A percentile compares a stretch with the other conserved stretches of the same genome.
These are phyloP conservation scores for Drosophila emarginata DNA, from an alignment of 2,888 invertebrate genomes.

Conservation along the genomic window DNA sequence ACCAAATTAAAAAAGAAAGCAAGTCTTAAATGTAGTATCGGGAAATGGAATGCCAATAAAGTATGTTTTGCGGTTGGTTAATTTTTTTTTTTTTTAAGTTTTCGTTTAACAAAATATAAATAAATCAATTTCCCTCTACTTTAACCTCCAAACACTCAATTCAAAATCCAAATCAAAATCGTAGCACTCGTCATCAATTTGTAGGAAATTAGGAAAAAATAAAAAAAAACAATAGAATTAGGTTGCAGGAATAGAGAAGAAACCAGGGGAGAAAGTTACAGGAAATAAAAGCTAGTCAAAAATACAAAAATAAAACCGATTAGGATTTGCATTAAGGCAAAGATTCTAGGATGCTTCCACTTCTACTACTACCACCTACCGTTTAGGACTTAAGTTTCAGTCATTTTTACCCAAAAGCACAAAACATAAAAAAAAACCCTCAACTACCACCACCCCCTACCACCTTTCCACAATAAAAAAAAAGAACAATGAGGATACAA, in stretches of 20 bases:
- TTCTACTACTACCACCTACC: too few relatives aligned
- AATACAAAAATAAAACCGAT: too few relatives aligned
- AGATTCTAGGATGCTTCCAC: too few relatives aligned
- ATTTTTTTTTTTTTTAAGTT: background rate
- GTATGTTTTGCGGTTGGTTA: slow-evolving; percentile 3
- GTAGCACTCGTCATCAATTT: slow-evolving; percentile 31
- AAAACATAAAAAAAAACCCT: slow-evolving; percentile 18
- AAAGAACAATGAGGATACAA: slow-evolving; percentile 21
- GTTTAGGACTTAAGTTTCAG: slow-evolving; percentile 58
- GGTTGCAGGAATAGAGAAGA: too few relatives aligned
- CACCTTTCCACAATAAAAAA: background rate
- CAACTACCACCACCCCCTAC: background rate
- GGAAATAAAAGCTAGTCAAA: too few relatives aligned
- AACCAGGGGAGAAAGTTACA: too few relatives aligned
- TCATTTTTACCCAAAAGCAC: slow-evolving; percentile 49
- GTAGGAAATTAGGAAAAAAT: too few relatives aligned
- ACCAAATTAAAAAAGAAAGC: slow-evolving; percentile 45
- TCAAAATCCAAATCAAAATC: background rate
- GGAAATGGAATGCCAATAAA: slow-evolving; percentile 56
- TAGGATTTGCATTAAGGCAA: too few relatives aligned
- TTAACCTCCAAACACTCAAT: background rate
- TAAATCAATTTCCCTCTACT: background rate
- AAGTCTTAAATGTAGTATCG: slow-evolving; percentile 48
- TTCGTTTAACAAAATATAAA: background rate
- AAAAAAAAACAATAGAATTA: too few relatives aligned